A percentile compares a stretch with the other conserved stretches of the same genome.
Evolutionary conservation across 2,888 invertebrate genomes (phyloP).

Genomic region (Calliopum simillimum): DNA sequence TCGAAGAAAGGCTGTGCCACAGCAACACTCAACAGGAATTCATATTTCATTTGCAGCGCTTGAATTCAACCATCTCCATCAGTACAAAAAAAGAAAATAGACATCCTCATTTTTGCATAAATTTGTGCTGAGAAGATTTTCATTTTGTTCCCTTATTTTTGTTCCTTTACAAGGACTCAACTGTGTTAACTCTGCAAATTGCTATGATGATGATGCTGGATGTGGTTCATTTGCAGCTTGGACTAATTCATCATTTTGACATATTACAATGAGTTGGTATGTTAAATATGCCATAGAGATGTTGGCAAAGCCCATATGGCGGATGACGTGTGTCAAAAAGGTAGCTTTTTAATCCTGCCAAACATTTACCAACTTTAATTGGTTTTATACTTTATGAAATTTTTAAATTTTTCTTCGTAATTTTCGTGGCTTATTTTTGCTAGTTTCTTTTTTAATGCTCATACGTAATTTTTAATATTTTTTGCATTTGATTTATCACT

Average conservation of each 20-base stretch:
- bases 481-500: constrained; percentile 15
- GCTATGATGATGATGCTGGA: neutral
- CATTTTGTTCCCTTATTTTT: neutral
- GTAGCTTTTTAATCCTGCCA: neutral
- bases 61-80: neutral
- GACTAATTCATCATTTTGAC: constrained; percentile 32
- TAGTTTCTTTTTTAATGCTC: neutral
- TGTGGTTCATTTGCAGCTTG: constrained; percentile 21
- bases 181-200: no score
- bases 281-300: neutral
- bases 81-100: neutral
- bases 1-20: neutral
- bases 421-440: no score
- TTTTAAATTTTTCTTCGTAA: no score
- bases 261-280: constrained; percentile 16
- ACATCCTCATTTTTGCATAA: constrained; percentile 12
- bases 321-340: neutral
- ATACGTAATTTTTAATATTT: neutral
- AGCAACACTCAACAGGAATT: neutral
- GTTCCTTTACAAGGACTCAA: neutral
- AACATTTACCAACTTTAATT: neutral
- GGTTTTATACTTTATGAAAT: neutral
- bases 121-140: constrained; percentile 19
- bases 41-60: neutral
- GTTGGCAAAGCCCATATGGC: no score